Evolutionary conservation across 2,888 invertebrate species (phyloP), one percentile per base, ranked within the genome.

Genomic region (Drosophila subsilvestris): DNA sequence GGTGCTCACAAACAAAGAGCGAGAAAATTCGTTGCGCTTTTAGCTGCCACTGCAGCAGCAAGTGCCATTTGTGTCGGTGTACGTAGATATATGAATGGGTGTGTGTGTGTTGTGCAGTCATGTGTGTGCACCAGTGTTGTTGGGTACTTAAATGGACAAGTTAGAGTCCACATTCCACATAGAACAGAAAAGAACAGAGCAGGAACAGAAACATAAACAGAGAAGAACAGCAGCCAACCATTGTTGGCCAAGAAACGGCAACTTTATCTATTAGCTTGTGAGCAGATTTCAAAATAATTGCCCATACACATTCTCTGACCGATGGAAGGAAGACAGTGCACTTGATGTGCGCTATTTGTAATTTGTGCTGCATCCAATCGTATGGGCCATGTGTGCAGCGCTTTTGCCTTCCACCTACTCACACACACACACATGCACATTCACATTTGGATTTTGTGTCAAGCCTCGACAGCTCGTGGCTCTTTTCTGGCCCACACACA

Each of bases 91-190:
- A 29, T 48, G 55, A 42, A 62, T 50, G 69, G 37, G 20, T 18
- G 55, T 56, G 59, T 61, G 51, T 60, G 63, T 74, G 73, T 58
- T 65, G 47, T 62, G 37, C 37, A 37, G 37, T 37, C 37, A 37
- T 37, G 37, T n/a, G 37, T 37, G 37, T 37, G 37, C 37, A n/a
- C 37, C 14, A 37, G 14, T 37, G 65, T 37, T 63, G 54, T 56
- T 74, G 63, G 77, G 88, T 75, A 82, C 86, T 80, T 84, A 85
- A 83, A 83, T 87, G 80, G 83, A 70, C 78, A 86, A 83, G 79
- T 84, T 88, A 76, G 80, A 84, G 74, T 88, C 88, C 87, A 88
- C 85, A 88, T 86, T 86, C 88, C 88, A 88, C 82, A 79, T 74
- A 51, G 27, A 37, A 37, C 14, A 37, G 37, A 37, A 6, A 1